Base-by-base conservation (phyloP, 92 coral and sea anemone species). In the Isaurus tuberculatus region DNA sequence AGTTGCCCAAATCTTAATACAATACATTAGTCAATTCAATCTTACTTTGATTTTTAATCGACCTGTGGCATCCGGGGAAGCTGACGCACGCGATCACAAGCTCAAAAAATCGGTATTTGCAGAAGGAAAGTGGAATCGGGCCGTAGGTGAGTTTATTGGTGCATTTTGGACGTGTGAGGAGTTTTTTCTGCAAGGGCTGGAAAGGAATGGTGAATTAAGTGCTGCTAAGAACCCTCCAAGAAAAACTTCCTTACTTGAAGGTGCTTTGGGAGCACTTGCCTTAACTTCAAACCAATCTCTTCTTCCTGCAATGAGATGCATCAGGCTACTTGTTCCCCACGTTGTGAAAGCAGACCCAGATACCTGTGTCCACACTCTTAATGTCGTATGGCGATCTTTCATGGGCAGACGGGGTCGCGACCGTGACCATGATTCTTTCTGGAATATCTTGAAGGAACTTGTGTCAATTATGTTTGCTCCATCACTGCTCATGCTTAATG, bases 381-480 rank as follows among this genome's bases (percentile, higher is more conserved):
- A 94, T 65, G 73, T 84, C n/a, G 92, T 90, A 33, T 94, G 98
- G 98, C 86, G 88, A 69, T 86, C 91, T 26, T 83, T 96, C 23
- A 83, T 89, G 58, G 97, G 91, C 84, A 58, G 82, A 10, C 30
- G 82, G 51, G 81, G 91, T 36, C 93, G 89, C 73, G 91, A 89
- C 27, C 77, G 88, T 9, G 89, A 84, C 29, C 88, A 91, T 30
- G 73, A 72, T 61, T 79, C 85, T 42, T 96, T 94, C 68, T 96
- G 99, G 99, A 79, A 89, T 55, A 84, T 88, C 40, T 66, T 90
- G 65, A 88, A 73, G 37, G 92, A 91, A 33, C 89, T 81, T 32
- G 86, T 91, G 22, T 72, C 75, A 42, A 92, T 92, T 7, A 17
- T 96, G 57, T 94, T 94, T 79, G 86, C 91, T 20, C 92, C 97